Conservation (phyloP, 2,113 vertebrate genomes). For the Muntiacus reevesi region DNA sequence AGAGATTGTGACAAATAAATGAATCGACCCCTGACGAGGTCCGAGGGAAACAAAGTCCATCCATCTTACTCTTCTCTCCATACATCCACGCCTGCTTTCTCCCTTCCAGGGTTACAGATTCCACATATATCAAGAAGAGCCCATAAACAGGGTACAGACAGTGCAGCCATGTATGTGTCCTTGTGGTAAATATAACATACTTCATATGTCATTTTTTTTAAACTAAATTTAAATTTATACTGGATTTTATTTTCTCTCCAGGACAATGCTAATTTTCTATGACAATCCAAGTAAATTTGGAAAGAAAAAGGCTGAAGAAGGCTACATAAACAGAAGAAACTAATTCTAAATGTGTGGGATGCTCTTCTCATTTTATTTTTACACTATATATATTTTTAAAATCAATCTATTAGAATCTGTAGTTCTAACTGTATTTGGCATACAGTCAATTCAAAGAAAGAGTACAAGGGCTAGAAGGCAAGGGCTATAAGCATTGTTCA, state of each 20-base stretch:
- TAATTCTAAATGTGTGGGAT: neutral
- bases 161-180: neutral
- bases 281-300: slow-evolving; percentile 4
- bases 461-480: neutral
- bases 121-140: neutral
- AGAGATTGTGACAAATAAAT: neutral
- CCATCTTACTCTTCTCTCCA: neutral
- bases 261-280: neutral
- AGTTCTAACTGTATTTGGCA: neutral
- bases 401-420: neutral
- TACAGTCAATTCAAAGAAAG: neutral
- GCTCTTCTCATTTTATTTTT: neutral
- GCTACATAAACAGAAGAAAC: neutral
- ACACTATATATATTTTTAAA: neutral
- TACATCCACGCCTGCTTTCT: neutral
- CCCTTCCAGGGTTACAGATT: neutral
- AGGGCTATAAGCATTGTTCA: neutral
- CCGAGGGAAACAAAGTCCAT: neutral
- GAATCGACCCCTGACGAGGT: neutral
- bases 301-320: neutral
- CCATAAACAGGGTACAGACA: neutral
- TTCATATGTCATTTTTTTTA: neutral
- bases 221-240: neutral
- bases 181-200: neutral
- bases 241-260: neutral